A percentile compares a stretch with the other conserved stretches of the same genome.
Conservation (phyloP, 2,888 invertebrate genomes). For the Branchipolynoe longqiensis region DNA sequence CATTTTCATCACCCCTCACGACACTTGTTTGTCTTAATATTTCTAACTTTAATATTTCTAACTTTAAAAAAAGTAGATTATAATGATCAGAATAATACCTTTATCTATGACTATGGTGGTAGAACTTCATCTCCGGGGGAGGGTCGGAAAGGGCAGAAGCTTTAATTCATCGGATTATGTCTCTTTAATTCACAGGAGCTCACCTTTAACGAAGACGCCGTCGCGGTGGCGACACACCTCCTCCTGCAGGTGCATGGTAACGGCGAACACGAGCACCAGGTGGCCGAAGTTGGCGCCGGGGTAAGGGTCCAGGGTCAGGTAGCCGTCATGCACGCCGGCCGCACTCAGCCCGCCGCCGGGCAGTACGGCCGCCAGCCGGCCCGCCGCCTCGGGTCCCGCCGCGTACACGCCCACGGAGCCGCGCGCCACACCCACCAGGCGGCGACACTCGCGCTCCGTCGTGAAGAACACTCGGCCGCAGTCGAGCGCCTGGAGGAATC, state of each 20-base stretch:
- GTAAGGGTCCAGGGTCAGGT: slow-evolving; percentile 83
- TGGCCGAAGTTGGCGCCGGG: slow-evolving; percentile 83
- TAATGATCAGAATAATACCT: too few species aligned
- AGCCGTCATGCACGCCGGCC: slow-evolving; percentile 80
- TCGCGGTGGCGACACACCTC: slow-evolving; percentile 77
- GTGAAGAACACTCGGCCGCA: slow-evolving; percentile 78
- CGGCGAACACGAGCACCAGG: slow-evolving; percentile 83
- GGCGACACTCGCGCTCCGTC: slow-evolving; percentile 76
- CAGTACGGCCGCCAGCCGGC: slow-evolving; percentile 75
- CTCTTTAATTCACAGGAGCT: not conserved
- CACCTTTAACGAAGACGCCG: slow-evolving; percentile 72
- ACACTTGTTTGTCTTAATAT: too few species aligned
- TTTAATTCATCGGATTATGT: too few species aligned
- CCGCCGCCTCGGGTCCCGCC: slow-evolving; percentile 74
- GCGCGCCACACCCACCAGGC: slow-evolving; percentile 70
- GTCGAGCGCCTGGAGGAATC: slow-evolving; percentile 72
- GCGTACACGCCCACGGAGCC: slow-evolving; percentile 75
- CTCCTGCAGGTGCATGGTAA: slow-evolving; percentile 78
- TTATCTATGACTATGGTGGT: too few species aligned
- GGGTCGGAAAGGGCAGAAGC: too few species aligned
- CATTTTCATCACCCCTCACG: too few species aligned
- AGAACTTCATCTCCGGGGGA: too few species aligned
- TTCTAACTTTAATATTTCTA: too few species aligned
- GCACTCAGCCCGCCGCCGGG: slow-evolving; percentile 80
- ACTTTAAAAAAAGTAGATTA: too few species aligned